These are phyloP conservation scores for Ibidorhyncha struthersii DNA, from an alignment of 2,113 vertebrate genomes.

Conservation along the genomic window DNA sequence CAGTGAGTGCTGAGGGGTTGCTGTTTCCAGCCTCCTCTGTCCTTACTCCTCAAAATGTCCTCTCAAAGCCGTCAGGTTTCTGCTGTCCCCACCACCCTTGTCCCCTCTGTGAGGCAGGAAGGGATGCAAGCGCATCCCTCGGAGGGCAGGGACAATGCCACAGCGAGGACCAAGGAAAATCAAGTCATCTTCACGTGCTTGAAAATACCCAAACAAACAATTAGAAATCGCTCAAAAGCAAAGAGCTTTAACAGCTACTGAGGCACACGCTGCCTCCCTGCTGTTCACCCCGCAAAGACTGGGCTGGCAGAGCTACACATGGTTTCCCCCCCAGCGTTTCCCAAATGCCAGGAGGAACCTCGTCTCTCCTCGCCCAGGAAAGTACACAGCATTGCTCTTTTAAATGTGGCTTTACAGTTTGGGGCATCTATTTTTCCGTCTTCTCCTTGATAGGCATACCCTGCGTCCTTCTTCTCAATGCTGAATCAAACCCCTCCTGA, in stretches of 20 bases:
- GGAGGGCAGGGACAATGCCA: rapidly evolving
- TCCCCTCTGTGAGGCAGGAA: background rate
- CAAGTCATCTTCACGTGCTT: background rate
- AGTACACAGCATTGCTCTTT: background rate
- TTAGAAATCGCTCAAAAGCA: rapidly evolving
- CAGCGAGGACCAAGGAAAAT: background rate
- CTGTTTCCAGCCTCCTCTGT: background rate
- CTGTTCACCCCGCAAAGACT: background rate
- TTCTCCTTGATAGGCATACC: background rate
- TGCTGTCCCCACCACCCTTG: background rate
- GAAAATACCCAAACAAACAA: background rate
- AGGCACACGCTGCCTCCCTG: background rate
- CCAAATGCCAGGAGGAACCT: background rate
- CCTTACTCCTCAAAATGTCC: background rate
- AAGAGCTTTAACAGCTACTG: background rate
- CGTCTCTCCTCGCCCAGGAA: background rate
- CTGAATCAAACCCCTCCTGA: background rate
- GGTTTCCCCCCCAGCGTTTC: background rate
- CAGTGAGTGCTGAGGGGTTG: background rate
- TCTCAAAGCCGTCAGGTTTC: background rate
- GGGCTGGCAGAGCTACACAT: background rate
- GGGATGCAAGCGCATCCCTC: rapidly evolving
- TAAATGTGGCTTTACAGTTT: rapidly evolving
- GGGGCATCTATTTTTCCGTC: background rate
- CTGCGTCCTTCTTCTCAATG: background rate